Evolutionary conservation across 2,113 vertebrate species (phyloP).

Genomic region (Falco punctatus): DNA sequence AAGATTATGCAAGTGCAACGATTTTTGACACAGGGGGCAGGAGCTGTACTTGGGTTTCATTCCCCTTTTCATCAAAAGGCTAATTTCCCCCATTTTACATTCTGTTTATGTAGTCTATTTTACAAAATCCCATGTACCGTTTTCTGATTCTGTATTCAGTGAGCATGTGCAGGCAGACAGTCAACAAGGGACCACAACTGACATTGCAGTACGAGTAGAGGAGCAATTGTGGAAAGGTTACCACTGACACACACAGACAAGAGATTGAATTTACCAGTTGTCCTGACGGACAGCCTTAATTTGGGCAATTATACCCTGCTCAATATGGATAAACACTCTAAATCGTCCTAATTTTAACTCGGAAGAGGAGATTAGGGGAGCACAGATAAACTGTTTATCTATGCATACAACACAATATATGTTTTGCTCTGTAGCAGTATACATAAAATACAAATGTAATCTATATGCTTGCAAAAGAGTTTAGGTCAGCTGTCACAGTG

Average conservation of each 20-base stretch:
- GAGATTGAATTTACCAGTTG: slow-evolving; percentile 24
- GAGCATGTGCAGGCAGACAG: slow-evolving; percentile 37
- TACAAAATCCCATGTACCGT: background rate
- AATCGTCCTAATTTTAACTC: slow-evolving; percentile 4
- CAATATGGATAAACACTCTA: slow-evolving; percentile 10
- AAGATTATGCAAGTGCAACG: slow-evolving; percentile 14
- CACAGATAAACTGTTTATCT: background rate
- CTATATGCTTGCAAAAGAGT: background rate
- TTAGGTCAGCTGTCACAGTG: background rate
- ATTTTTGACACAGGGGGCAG: background rate
- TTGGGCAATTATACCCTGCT: slow-evolving; percentile 31
- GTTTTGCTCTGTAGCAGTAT: background rate
- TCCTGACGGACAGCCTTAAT: slow-evolving; percentile 52
- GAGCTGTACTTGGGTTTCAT: background rate
- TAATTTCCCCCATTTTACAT: slow-evolving; percentile 11
- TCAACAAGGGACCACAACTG: slow-evolving; percentile 55
- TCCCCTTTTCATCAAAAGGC: slow-evolving; percentile 30
- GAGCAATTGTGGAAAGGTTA: slow-evolving; percentile 64
- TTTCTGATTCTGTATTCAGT: slow-evolving; percentile 20
- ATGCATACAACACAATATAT: background rate
- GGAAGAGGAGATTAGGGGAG: background rate
- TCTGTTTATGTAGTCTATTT: slow-evolving; percentile 8
- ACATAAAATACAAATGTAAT: background rate
- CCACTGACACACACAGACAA: slow-evolving; percentile 29
- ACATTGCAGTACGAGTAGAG: slow-evolving; percentile 3